A percentile compares a stretch with the other conserved stretches of the same genome.
These are phyloP conservation scores for Phaetusa simplex DNA, from an alignment of 2,113 vertebrate species.

Conservation along the genomic window DNA sequence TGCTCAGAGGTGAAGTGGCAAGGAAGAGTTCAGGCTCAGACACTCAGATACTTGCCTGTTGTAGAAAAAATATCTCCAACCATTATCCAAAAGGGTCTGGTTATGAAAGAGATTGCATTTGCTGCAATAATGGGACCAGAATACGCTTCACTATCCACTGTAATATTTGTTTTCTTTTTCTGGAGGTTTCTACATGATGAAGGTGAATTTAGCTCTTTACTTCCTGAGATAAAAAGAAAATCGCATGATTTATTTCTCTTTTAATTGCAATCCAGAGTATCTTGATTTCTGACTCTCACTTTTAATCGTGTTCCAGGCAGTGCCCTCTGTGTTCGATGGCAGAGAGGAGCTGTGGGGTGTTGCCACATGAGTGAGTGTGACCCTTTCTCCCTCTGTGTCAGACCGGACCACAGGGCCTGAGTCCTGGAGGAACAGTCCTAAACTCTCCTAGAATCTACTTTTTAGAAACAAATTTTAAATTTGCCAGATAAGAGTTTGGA, in stretches of 20 bases:
- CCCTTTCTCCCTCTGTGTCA: not conserved
- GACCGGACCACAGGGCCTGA: not conserved
- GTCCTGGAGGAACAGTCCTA: not conserved
- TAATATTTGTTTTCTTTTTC: conserved; percentile 40
- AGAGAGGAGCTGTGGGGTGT: not conserved
- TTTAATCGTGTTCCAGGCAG: conserved; percentile 1
- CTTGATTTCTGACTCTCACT: conserved; percentile 12
- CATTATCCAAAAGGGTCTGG: conserved; percentile 44
- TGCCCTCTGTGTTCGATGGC: not conserved
- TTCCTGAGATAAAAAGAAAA: conserved; percentile 8
- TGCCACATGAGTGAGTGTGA: not conserved
- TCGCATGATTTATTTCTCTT: conserved; percentile 36
- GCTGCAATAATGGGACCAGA: not conserved
- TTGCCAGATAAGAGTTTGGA: not conserved
- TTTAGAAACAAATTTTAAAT: not conserved
- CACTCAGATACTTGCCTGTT: conserved; percentile 30
- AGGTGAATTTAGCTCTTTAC: conserved; percentile 37
- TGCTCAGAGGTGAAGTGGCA: conserved; percentile 68
- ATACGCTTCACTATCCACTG: not conserved
- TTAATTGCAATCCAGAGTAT: conserved; percentile 7
- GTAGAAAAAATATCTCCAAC: conserved; percentile 23
- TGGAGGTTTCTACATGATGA: conserved; percentile 46
- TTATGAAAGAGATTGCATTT: conserved; percentile 54
- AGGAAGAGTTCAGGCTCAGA: conserved; percentile 51
- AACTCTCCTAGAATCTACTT: not conserved